Percentiles rank a stretch among this genome's conserved stretches.
These are phyloP conservation scores for Pseudomyrmex cubaensis DNA, from an alignment of 1,140 invertebrate species.

Conservation along the genomic window DNA sequence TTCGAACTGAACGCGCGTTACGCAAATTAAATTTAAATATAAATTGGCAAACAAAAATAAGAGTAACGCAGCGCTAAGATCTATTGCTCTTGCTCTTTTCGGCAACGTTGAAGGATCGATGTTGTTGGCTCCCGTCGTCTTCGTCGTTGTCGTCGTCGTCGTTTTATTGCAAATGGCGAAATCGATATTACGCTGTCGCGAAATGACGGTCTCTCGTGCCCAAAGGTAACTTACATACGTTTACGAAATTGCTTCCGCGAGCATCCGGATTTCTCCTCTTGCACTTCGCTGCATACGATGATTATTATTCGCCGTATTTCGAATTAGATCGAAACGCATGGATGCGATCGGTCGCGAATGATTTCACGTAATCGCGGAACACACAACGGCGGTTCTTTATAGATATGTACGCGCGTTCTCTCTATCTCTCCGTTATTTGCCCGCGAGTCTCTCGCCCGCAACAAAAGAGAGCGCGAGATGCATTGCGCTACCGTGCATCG, in stretches of 20 bases:
- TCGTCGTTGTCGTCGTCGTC: background rate
- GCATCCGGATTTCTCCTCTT: conserved; percentile 43
- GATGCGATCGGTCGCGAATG: conserved; percentile 51
- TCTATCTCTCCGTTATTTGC: too few relatives aligned
- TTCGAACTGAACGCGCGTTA: background rate
- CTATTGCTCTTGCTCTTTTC: conserved; percentile 11
- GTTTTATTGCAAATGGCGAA: conserved; percentile 34
- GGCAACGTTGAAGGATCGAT: conserved; percentile 4
- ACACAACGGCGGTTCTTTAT: conserved; percentile 9
- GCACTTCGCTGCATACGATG: conserved; percentile 46
- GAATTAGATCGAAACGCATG: conserved; percentile 52
- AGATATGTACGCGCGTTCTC: too few relatives aligned
- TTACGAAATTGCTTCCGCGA: conserved; percentile 48
- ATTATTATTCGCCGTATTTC: conserved; percentile 46
- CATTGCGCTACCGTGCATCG: conserved; percentile 32
- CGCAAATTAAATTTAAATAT: conserved; percentile 22
- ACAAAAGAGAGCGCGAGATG: conserved; percentile 14
- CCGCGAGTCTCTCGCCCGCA: too few relatives aligned
- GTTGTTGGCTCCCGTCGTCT: background rate
- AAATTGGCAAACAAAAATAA: conserved; percentile 19
- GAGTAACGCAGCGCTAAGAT: background rate
- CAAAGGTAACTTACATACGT: conserved; percentile 36
- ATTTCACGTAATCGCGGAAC: conserved; percentile 53
- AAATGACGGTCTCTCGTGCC: conserved; percentile 27
- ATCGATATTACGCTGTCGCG: conserved; percentile 33